Base-by-base conservation (phyloP, 2,113 vertebrate species). In the Xiphorhynchus elegans region DNA sequence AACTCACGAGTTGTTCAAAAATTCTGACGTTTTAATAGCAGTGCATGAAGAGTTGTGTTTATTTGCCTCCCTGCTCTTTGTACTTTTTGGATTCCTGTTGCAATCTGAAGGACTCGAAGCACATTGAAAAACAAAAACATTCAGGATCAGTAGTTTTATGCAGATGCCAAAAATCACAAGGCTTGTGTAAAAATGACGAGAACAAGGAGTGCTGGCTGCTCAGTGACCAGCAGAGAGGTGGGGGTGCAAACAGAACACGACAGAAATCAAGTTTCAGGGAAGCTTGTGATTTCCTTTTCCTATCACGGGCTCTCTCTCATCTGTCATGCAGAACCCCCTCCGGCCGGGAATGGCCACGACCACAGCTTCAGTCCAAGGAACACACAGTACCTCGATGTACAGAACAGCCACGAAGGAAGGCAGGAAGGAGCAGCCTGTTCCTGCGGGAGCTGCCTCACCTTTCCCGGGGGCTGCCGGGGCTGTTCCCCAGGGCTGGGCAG, bases 341-440 rank as follows among this genome's bases (percentile, higher is more conserved):
- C 1, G 3, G 11, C 37, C n/a, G 49, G 60, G 52, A 68, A 49
- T 5, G 69, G 12, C 21, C 64, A 40, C 59, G 44, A 1, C 2
- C 35, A 5, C 21, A 5, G 78, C 7, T 78, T 50, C 59, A 63
- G 69, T 75, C 77, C 62, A 8, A 44, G 69, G 49, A 49, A 23
- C 18, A 4, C 4, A 1, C 8, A 13, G 52, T 14, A 11, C 21
- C 56, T 88, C 1, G 0, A 3, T 21, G 87, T 26, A 67, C 37
- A 28, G 17, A 47, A 2, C 46, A 73, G 37, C 0, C 6, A 2
- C 2, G 2, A 31, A 53, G 0, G 1, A 39, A 72, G 58, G 39
- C 6, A 72, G 58, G 39, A 6, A 16, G 26, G 70, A 80, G 93
- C 72, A 6, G 28, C 0, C 16, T 47, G 7, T 55, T 26, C 62